Base-by-base conservation (phyloP, 2,797 vertebrate genomes). In the Hapalemur alaotrensis region DNA sequence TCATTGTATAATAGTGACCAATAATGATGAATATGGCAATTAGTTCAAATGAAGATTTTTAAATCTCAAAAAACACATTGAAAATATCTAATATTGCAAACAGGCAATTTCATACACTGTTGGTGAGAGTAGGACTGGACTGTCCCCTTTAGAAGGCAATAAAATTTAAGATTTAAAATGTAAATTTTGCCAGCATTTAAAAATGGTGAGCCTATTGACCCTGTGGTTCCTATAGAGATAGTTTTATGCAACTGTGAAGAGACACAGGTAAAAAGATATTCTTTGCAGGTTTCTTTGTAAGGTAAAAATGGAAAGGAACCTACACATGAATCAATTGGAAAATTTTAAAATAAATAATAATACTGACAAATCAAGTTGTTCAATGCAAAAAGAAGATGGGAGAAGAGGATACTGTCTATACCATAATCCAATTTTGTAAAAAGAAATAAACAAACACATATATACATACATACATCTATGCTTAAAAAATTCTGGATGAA, bases 21-120 rank as follows among this genome's bases (percentile, higher is more conserved):
- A 30, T 78, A 78, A 69, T 48, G 22, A 25, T 82, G 18, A 85
- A 89, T 50, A 17, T 32, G n/a, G n/a, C 30, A 69, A 20, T 96
- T 65, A 83, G 22, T 84, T 50, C 48, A 48, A 94, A 65, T 38
- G 91, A 86, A 52, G 4, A 78, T 65, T 69, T 94, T 90, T 63
- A 94, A 94, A 85, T 28, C 13, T 59, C 20, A 35, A 30, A 78
- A 88, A 88, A 80, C 13, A 41, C 76, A 50, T 20, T 75, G 25
- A 89, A 87, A 92, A 80, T 46, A 76, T 67, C 22, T 41, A 89
- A 18, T 96, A 84, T 84, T 75, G 12, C 48, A 70, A 94, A 69
- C 13, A 93, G 30, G 38, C 4, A 93, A 91, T 91, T 73, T 94
- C 84, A 72, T 65, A 70, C 32, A 84, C n/a, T 67, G 46, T 52